Evolutionary conservation across 1,140 invertebrate species (phyloP).

Genomic region (Musca domestica): DNA sequence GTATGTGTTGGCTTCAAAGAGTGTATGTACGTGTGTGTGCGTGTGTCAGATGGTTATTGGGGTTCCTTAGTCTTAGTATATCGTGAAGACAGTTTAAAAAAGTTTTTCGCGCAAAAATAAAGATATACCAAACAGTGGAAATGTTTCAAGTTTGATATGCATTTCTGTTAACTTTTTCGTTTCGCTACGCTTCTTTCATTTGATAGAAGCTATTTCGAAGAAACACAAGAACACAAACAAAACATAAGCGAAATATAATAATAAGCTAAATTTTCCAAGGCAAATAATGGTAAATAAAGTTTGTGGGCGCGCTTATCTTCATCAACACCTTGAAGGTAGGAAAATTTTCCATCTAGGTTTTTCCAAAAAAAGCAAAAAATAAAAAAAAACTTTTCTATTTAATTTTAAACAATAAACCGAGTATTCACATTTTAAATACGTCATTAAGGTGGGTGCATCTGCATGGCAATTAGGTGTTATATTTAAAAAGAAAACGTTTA

Average conservation of each 20-base stretch:
- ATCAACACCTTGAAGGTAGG: background rate
- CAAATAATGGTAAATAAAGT: slow-evolving; percentile 1
- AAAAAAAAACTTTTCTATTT: too few relatives aligned
- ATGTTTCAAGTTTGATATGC: slow-evolving; percentile 11
- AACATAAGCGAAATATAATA: background rate
- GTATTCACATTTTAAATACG: too few relatives aligned
- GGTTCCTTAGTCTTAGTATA: background rate
- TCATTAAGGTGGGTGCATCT: too few relatives aligned
- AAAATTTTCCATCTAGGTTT: too few relatives aligned
- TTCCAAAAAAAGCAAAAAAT: too few relatives aligned
- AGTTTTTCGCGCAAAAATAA: background rate
- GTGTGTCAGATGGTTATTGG: too few relatives aligned
- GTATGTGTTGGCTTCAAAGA: background rate
- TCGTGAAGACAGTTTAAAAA: slow-evolving; percentile 15
- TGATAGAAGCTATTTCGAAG: too few relatives aligned
- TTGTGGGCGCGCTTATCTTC: background rate
- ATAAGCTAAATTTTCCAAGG: slow-evolving; percentile 8
- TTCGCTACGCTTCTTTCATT: background rate
- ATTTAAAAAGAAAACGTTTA: too few relatives aligned
- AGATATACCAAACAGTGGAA: background rate
- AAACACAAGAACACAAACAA: too few relatives aligned
- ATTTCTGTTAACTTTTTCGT: slow-evolving; percentile 7
- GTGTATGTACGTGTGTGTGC: background rate
- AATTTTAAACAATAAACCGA: too few relatives aligned
- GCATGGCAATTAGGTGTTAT: too few relatives aligned